Base-by-base conservation (phyloP, 2,888 invertebrate genomes). In the Oscheius sp. region DNA sequence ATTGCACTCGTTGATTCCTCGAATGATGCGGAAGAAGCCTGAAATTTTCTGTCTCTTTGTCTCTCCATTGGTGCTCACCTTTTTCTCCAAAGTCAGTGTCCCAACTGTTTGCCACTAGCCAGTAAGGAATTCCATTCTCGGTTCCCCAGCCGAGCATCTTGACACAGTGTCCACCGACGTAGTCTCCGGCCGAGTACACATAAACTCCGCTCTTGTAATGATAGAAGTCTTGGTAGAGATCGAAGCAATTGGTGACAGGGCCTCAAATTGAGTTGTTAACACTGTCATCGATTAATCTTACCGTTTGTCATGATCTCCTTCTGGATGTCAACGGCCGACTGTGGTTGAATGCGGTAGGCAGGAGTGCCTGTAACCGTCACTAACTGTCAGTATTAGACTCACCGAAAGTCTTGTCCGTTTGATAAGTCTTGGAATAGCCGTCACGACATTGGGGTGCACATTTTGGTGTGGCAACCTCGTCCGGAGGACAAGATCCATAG, bases 31-130 rank as follows among this genome's bases (percentile, higher is more conserved):
- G 81, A 83, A 83, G 75, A 75, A 78, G 77, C 65, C 71, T 71
- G 75, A 71, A 74, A 75, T 90, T 42, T 42, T 3, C 42, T 42
- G 42, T 42, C 4, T 7, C 3, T 5, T 42, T 42, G 3, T 42
- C 42, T 5, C 4, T 7, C 42, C 3, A 42, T 42, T 42, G 7
- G 7, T 0, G 42, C 21, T 42, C 42, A 32, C 91, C 91, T 50
- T 90, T 92, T 89, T 94, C 93, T 78, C 96, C 96, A 96, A 96
- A 96, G 90, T 95, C 95, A 0, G 92, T 91, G 90, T 95, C 95
- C 96, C 95, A 96, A 0, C 95, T 95, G 91, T 96, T 96, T 65
- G 94, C 95, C 83, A 94, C 92, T n/a, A 94, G 92, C 96, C 96
- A 96, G 90, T 95, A 96, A 55, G 94, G 21, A 3, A 4, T 58